A percentile compares a stretch with the other conserved stretches of the same genome.
Conservation (phyloP, 2,888 invertebrate genomes). For the Leptinotarsa peninsularis region DNA sequence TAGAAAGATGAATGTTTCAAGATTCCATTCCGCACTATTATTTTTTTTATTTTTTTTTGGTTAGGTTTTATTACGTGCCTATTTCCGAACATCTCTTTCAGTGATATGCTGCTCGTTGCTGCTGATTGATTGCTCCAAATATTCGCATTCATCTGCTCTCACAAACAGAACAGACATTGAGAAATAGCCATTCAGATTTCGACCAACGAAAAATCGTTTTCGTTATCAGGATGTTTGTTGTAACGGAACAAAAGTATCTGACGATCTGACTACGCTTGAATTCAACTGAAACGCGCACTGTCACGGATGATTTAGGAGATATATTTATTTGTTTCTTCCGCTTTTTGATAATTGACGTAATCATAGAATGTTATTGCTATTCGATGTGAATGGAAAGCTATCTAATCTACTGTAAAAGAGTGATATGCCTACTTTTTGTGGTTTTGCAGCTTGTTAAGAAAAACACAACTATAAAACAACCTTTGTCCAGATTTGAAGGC, state of each 20-base stretch:
- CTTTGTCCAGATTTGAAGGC: no score
- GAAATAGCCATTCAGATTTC: conserved; percentile 42
- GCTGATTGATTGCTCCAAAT: conserved; percentile 1
- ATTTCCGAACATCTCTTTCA: neutral
- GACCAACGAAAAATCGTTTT: conserved; percentile 35
- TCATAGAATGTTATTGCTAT: neutral
- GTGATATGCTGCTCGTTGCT: neutral
- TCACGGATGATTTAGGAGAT: conserved; percentile 47
- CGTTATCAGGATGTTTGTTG: conserved; percentile 40
- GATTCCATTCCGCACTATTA: no score
- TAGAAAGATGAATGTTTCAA: no score
- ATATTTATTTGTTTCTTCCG: conserved; percentile 47
- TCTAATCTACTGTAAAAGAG: no score
- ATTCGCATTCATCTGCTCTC: conserved; percentile 38
- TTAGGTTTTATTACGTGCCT: no score
- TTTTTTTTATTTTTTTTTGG: no score
- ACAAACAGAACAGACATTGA: conserved; percentile 40
- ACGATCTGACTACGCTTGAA: conserved; percentile 38
- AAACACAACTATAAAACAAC: no score
- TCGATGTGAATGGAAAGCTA: neutral
- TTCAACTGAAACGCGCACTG: conserved; percentile 41
- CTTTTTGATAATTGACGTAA: conserved; percentile 36
- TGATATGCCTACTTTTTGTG: no score
- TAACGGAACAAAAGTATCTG: conserved; percentile 43
- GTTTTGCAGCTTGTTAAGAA: no score